Conservation (phyloP, 2,797 vertebrate genomes). For the Neosilurus hyrtlii region DNA sequence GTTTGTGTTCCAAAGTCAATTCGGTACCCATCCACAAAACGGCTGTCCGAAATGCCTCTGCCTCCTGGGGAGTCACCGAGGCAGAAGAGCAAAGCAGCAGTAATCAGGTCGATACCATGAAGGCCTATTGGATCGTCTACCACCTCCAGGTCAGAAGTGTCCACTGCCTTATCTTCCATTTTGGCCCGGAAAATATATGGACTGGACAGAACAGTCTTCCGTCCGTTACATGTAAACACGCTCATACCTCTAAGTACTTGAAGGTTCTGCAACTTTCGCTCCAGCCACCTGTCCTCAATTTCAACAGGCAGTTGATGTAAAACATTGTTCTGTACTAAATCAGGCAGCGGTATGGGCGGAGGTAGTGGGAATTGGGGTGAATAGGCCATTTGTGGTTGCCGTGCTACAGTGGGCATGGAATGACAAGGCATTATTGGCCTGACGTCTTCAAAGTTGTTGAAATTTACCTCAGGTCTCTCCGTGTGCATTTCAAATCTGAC, state of each 20-base stretch:
- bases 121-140: slow-evolving; percentile 95
- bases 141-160: slow-evolving; percentile 93
- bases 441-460: slow-evolving; percentile 55
- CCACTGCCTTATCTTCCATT: slow-evolving; percentile 95
- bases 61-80: slow-evolving; percentile 95
- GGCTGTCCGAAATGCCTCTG: slow-evolving; percentile 94
- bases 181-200: slow-evolving; percentile 84
- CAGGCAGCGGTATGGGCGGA: slow-evolving; percentile 72
- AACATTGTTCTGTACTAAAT: slow-evolving; percentile 78
- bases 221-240: slow-evolving; percentile 81
- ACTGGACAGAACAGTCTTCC: slow-evolving; percentile 80
- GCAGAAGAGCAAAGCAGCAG: slow-evolving; percentile 94
- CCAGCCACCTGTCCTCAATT: slow-evolving; percentile 77
- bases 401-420: slow-evolving; percentile 72
- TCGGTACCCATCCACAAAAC: slow-evolving; percentile 88
- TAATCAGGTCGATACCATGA: slow-evolving; percentile 96
- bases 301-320: slow-evolving; percentile 77
- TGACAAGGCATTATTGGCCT: slow-evolving; percentile 70
- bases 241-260: slow-evolving; percentile 82
- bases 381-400: slow-evolving; percentile 67
- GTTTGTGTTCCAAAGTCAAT: slow-evolving; percentile 98
- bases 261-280: slow-evolving; percentile 81
- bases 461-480: slow-evolving; percentile 56
- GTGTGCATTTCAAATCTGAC: slow-evolving; percentile 65
- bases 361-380: slow-evolving; percentile 63